Evolutionary conservation across 2,113 vertebrate species (phyloP).

Genomic region (Cairina moschata): DNA sequence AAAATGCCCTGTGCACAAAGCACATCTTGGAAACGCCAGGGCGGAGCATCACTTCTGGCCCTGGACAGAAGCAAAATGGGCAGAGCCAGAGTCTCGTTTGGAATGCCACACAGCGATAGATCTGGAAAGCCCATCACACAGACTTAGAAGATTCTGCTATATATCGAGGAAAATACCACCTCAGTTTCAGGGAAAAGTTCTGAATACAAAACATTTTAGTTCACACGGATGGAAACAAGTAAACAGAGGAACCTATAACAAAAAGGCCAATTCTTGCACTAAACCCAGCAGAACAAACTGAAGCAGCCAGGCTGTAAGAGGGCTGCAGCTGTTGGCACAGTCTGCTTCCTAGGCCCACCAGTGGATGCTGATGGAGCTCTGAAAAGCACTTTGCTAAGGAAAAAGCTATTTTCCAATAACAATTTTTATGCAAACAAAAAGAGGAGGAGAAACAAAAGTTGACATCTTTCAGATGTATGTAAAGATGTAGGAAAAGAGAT

Average conservation of each 20-base stretch:
- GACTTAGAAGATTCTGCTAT: background rate
- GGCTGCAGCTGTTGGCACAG: background rate
- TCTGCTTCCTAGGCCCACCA: background rate
- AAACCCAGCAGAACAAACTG: background rate
- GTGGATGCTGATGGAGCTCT: background rate
- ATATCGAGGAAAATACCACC: background rate
- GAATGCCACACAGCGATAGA: background rate
- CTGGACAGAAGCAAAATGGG: constrained; percentile 10
- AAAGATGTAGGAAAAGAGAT: background rate
- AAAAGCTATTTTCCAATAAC: background rate
- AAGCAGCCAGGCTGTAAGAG: background rate
- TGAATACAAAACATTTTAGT: background rate
- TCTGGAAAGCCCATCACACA: background rate
- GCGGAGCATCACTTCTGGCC: background rate
- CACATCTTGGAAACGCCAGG: background rate
- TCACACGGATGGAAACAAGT: background rate
- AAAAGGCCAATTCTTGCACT: background rate
- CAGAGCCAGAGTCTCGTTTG: constrained; percentile 2
- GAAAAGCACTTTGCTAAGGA: background rate
- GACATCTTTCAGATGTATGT: background rate
- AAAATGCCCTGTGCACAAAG: background rate
- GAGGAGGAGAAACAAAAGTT: background rate
- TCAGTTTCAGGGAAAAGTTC: background rate
- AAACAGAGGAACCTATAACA: background rate
- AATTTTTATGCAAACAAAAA: background rate